Percentiles rank a stretch among this genome's conserved stretches.
Conservation (phyloP, 2,888 invertebrate species). For the Spodoptera exigua region DNA sequence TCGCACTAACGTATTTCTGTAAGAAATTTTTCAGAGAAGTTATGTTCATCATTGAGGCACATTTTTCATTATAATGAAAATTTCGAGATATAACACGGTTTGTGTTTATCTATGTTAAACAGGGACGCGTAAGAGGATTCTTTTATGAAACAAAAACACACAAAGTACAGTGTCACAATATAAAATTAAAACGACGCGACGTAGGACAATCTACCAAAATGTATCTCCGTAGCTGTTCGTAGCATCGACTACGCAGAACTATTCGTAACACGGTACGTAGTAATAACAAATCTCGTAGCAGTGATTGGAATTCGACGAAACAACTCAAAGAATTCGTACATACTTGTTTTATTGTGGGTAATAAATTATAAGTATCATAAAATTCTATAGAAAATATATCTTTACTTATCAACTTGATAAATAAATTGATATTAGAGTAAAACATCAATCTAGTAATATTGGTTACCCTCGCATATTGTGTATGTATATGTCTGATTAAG, state of each 20-base stretch:
- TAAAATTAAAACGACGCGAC: slow-evolving; percentile 4
- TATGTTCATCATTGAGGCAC: too few species aligned
- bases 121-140: slow-evolving; percentile 15
- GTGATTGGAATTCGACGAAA: slow-evolving; percentile 27
- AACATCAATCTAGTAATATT: too few species aligned
- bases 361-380: slow-evolving; percentile 43
- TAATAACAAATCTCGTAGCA: slow-evolving; percentile 33
- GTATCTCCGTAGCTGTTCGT: slow-evolving; percentile 8
- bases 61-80: too few species aligned
- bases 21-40: too few species aligned
- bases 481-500: slow-evolving; percentile 1
- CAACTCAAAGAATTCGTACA: slow-evolving; percentile 5
- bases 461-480: slow-evolving; percentile 17
- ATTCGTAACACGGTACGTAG: slow-evolving; percentile 20
- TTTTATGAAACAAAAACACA: slow-evolving; percentile 20
- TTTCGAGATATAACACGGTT: background rate
- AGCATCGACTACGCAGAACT: slow-evolving; percentile 17
- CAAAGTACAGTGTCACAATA: slow-evolving; percentile 4
- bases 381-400: slow-evolving; percentile 36
- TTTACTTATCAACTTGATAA: slow-evolving; percentile 39
- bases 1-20: too few species aligned
- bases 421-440: slow-evolving; percentile 38
- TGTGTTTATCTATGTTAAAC: slow-evolving; percentile 15
- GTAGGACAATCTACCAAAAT: background rate
- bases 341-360: slow-evolving; percentile 25